Percentiles rank a stretch among this genome's conserved stretches.
Conservation (phyloP, 2,797 vertebrate genomes). For the Yasuhikotakia modesta region DNA sequence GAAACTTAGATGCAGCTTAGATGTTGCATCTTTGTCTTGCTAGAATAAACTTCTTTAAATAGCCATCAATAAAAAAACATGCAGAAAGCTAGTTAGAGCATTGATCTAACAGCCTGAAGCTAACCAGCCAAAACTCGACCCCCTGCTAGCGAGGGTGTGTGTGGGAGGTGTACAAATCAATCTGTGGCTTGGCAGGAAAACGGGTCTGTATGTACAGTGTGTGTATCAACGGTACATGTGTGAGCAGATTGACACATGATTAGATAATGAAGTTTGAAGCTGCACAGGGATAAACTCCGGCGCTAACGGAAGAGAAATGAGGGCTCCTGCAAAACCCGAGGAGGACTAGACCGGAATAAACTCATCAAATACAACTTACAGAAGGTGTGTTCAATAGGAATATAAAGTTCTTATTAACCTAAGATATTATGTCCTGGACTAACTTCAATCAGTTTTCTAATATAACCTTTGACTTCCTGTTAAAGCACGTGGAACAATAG, state of each 20-base stretch:
- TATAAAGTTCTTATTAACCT: constrained; percentile 8
- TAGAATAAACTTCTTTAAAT: not conserved
- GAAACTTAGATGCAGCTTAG: not conserved
- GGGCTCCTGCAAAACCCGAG: not conserved
- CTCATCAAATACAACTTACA: constrained; percentile 4
- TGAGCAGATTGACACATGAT: not conserved
- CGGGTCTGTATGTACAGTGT: not conserved
- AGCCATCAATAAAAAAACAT: not conserved
- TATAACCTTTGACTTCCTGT: not conserved
- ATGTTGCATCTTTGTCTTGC: not conserved
- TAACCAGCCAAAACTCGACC: not conserved
- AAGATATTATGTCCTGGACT: not conserved
- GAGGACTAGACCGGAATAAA: not conserved
- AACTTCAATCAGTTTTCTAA: constrained; percentile 6
- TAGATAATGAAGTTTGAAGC: not conserved
- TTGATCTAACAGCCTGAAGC: not conserved
- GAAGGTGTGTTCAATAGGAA: constrained; percentile 1
- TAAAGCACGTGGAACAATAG: not conserved
- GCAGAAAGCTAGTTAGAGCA: not conserved
- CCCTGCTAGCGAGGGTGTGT: not conserved
- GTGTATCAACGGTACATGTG: not conserved
- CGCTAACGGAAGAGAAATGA: not conserved
- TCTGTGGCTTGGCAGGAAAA: not conserved
- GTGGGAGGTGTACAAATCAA: not conserved
- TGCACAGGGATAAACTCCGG: constrained; percentile 8